Conservation (phyloP, 2,888 invertebrate species). For the Lithophane semibrunnea region DNA sequence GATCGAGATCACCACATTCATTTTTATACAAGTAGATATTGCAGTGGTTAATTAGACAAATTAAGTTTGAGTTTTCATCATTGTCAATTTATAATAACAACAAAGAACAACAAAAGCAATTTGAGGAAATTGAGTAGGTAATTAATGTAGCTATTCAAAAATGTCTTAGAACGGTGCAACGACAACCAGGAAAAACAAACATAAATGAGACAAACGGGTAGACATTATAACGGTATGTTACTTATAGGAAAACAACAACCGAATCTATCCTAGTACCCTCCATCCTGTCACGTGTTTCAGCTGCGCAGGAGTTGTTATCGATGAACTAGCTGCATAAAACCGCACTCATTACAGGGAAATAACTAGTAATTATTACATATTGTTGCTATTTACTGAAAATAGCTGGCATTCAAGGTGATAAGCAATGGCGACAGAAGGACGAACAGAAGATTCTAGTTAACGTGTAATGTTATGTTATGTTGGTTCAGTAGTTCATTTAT, state of each 20-base stretch:
- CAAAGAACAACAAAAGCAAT: neutral
- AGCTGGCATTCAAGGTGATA: slow-evolving; percentile 14
- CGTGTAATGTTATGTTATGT: too few relatives aligned
- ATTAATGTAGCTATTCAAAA: neutral
- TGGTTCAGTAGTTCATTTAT: neutral
- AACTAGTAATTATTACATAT: slow-evolving; percentile 33
- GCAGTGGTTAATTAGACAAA: neutral
- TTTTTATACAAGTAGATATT: neutral
- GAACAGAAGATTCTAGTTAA: neutral
- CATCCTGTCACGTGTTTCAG: slow-evolving; percentile 53
- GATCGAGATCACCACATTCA: neutral
- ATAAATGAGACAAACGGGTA: neutral
- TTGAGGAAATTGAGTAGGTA: neutral
- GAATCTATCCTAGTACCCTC: slow-evolving; percentile 4
- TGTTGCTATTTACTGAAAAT: slow-evolving; percentile 33
- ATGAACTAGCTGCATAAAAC: slow-evolving; percentile 29
- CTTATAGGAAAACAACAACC: slow-evolving; percentile 41
- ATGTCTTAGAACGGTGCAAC: slow-evolving; percentile 13
- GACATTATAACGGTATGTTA: slow-evolving; percentile 12
- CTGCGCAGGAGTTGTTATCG: slow-evolving; percentile 25
- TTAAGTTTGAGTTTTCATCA: neutral
- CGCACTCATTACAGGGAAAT: slow-evolving; percentile 45
- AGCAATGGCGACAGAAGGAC: slow-evolving; percentile 25
- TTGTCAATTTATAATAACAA: neutral
- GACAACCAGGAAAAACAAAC: slow-evolving; percentile 27